Conservation (phyloP, 2,888 invertebrate genomes). For the Pinctada fucata region DNA sequence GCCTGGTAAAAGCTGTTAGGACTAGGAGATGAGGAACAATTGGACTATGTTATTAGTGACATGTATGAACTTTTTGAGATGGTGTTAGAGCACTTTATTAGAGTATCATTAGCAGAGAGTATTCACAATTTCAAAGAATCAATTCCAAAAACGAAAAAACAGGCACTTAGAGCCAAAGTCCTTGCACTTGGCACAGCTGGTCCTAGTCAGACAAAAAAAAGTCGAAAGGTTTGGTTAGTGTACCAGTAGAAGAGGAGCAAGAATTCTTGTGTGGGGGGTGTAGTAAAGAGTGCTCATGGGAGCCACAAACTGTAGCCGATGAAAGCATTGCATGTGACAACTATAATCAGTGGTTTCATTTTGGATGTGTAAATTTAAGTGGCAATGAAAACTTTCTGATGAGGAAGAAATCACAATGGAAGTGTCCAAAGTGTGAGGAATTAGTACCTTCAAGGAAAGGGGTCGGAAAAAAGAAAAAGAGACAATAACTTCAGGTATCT, state of each 20-base stretch:
- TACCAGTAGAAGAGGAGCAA: not conserved
- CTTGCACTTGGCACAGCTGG: conserved; percentile 14
- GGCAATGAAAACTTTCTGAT: conserved; percentile 28
- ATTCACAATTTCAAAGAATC: conserved; percentile 12
- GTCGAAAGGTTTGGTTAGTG: too few relatives aligned
- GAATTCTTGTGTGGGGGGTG: conserved; percentile 22
- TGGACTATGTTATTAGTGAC: too few relatives aligned
- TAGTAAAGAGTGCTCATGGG: conserved; percentile 18
- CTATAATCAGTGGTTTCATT: conserved; percentile 35
- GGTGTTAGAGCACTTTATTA: conserved; percentile 17
- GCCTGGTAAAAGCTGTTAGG: too few relatives aligned
- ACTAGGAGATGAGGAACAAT: too few relatives aligned
- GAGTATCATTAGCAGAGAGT: conserved; percentile 11
- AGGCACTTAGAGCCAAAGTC: conserved; percentile 14
- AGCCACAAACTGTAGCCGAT: conserved; percentile 3
- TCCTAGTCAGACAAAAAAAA: conserved; percentile 6
- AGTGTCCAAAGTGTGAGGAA: conserved; percentile 7
- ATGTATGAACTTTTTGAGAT: conserved; percentile 21
- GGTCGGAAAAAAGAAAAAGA: too few relatives aligned
- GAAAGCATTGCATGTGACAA: conserved; percentile 36
- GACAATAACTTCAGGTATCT: too few relatives aligned
- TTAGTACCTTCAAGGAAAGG: too few relatives aligned
- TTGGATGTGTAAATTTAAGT: conserved; percentile 27
- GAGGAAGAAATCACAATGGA: conserved; percentile 8
- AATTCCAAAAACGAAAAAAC: conserved; percentile 26